A percentile compares a stretch with the other conserved stretches of the same genome.
Conservation (phyloP, 2,113 vertebrate genomes). For the Mugil cephalus region DNA sequence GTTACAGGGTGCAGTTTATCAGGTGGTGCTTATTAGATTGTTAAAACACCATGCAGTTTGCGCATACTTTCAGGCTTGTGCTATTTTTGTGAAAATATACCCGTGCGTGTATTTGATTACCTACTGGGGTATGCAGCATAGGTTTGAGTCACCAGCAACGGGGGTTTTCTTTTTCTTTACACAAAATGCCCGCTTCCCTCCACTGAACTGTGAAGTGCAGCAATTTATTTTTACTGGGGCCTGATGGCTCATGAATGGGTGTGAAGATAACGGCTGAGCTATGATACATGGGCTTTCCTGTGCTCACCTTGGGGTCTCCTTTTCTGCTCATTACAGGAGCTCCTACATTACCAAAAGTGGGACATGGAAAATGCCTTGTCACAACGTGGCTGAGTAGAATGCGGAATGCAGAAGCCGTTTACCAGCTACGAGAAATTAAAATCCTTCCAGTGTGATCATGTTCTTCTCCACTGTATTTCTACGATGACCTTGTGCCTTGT, state of each 20-base stretch:
- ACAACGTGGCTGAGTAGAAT: conserved; percentile 27
- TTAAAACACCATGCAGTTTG: background rate
- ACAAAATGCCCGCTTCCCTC: conserved; percentile 62
- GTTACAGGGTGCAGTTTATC: background rate
- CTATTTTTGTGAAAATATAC: background rate
- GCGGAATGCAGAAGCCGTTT: conserved; percentile 22
- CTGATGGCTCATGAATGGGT: conserved; percentile 61
- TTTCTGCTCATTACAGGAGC: conserved; percentile 54
- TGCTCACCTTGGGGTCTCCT: conserved; percentile 73
- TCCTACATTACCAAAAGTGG: conserved; percentile 30
- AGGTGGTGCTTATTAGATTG: background rate
- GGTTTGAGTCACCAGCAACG: conserved; percentile 34
- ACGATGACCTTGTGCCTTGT: background rate
- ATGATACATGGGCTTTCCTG: conserved; percentile 67
- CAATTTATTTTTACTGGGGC: conserved; percentile 66
- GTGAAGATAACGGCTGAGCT: conserved; percentile 53
- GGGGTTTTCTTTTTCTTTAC: conserved; percentile 15
- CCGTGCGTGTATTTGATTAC: background rate
- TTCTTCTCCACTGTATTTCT: background rate
- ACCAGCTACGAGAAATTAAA: conserved; percentile 8
- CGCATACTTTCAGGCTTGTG: background rate
- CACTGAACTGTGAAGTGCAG: conserved; percentile 77
- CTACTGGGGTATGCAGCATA: conserved; percentile 5
- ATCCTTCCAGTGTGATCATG: background rate
- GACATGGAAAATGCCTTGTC: conserved; percentile 50